These are phyloP conservation scores for Phaethornis superciliosus DNA, from an alignment of 2,113 vertebrate species.

Conservation along the genomic window DNA sequence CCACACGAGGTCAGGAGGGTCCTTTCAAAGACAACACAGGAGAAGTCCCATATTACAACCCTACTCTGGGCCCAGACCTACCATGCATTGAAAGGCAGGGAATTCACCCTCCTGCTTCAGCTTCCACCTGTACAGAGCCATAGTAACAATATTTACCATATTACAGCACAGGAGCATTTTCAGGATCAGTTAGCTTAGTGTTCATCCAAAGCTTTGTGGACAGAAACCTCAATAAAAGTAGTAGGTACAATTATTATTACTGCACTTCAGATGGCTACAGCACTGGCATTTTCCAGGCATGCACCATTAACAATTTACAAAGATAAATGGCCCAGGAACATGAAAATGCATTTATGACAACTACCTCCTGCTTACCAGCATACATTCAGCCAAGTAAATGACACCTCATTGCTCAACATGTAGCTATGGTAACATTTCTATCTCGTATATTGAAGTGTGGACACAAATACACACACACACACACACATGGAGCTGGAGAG, in stretches of 20 bases:
- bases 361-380: constrained; percentile 15
- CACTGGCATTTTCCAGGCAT: constrained; percentile 19
- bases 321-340: constrained; percentile 42
- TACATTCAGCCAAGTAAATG: background rate
- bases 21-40: background rate
- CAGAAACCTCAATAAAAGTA: constrained; percentile 28
- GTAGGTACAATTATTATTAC: constrained; percentile 53
- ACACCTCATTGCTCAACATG: background rate
- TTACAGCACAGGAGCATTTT: background rate
- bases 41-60: background rate
- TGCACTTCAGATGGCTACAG: background rate
- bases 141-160: background rate
- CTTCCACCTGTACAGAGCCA: background rate
- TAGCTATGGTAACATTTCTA: constrained; percentile 46
- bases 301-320: constrained; percentile 47
- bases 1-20: accelerated
- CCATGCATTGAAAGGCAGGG: background rate
- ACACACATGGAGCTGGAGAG: background rate
- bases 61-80: background rate
- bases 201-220: constrained; percentile 29
- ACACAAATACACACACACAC: background rate
- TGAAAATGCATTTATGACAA: constrained; percentile 47
- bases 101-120: background rate
- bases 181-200: constrained; percentile 40
- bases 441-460: background rate